Conservation (phyloP, 2,888 invertebrate genomes). For the Bimastos eiseni region DNA sequence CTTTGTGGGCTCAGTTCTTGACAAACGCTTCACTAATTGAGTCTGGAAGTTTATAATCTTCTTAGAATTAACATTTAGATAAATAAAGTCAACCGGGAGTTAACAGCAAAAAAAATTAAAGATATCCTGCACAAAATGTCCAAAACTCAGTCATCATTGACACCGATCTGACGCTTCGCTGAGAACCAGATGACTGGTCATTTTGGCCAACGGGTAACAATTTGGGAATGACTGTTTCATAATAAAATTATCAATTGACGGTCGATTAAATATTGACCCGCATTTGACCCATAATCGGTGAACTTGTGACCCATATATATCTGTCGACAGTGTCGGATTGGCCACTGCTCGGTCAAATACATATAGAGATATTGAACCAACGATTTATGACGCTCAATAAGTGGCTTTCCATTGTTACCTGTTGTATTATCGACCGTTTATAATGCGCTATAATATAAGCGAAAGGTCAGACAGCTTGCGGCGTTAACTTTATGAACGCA, state of each 20-base stretch:
- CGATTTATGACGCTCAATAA: neutral
- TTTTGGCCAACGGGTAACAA: neutral
- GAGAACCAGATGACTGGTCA: too few species aligned
- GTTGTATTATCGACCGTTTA: neutral
- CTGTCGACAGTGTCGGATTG: neutral
- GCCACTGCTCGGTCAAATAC: neutral
- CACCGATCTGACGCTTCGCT: too few species aligned
- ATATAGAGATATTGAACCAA: neutral
- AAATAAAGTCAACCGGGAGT: too few species aligned
- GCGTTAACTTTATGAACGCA: neutral
- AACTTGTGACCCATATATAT: neutral
- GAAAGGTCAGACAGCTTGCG: neutral
- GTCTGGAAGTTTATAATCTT: too few species aligned
- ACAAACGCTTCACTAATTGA: too few species aligned
- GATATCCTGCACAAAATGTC: too few species aligned
- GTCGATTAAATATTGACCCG: neutral
- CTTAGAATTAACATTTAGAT: too few species aligned
- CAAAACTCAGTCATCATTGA: neutral
- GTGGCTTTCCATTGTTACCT: neutral
- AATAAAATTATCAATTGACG: neutral
- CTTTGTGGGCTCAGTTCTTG: too few species aligned
- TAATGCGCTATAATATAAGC: neutral
- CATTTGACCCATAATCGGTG: neutral
- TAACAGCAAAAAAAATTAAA: too few species aligned
- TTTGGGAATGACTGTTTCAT: neutral